Base-by-base conservation (phyloP, 37 sponge, comb jelly and placozoan species). In the Dysidea cf. avara region DNA sequence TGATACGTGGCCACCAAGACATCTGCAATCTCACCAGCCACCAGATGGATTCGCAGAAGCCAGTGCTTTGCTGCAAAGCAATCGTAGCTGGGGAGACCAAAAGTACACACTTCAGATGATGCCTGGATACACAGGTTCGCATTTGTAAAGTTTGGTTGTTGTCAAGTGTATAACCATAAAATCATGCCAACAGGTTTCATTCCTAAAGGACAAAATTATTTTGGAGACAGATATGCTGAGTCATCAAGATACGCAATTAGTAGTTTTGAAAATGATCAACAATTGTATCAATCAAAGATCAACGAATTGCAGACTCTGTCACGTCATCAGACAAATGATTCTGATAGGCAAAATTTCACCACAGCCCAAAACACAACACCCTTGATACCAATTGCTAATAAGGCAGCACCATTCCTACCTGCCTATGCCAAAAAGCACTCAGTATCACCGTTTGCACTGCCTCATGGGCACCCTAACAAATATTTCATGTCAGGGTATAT, bases 401-500 rank as follows among this genome's bases (percentile, higher is more conserved):
- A 75, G 47, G 68, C 90, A 39, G 71, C 77, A 33, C 83, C 90
- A 0, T 93, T 83, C 53, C 80, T 85, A 43, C 61, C 87, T 2
- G 50, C 64, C 38, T 63, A 72, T 53, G 76, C 84, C 53, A 82
- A 83, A 37, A 81, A 87, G 57, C 92, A 86, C 72, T 83, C 88
- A 43, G 80, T 81, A 21, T 86, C 94, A 1, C 83, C 90, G 2
- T 82, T 62, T 70, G 69, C 78, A 74, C 71, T 89, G 71, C 88
- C 85, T 21, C 78, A 87, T 26, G 88, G 63, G 5, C 82, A 89
- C 50, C 90, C 87, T n/a, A 56, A 93, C 28, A 84, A 89, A 65
- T 72, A 78, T 53, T 83, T 84, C 77, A 90, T 94, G 81, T 91
- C 95, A 26, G 98, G 98, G 26, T 97, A 97, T 78, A 97, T 92